Percentiles rank a stretch among this genome's conserved stretches.
Evolutionary conservation across 2,113 vertebrate species (phyloP).

Genomic region (Varanus komodoensis): DNA sequence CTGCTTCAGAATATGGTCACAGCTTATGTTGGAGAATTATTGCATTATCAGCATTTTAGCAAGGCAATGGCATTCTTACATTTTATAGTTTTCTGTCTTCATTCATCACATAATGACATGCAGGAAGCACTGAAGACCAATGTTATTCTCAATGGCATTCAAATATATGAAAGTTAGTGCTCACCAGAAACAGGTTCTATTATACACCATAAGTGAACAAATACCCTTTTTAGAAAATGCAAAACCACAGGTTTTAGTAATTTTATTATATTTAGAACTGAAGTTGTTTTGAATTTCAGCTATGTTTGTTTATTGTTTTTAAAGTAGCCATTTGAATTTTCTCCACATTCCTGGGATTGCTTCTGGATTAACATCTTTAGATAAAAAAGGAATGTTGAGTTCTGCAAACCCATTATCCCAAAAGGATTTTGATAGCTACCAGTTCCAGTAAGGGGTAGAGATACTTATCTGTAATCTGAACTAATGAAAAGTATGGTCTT

Average conservation of each 20-base stretch:
- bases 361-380: conserved; percentile 70
- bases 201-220: neutral
- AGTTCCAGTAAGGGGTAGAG: conserved; percentile 31
- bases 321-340: conserved; percentile 54
- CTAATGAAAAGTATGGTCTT: conserved; percentile 49
- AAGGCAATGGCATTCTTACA: neutral
- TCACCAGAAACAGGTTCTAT: conserved; percentile 14
- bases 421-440: conserved; percentile 31
- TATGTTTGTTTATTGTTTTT: conserved; percentile 47
- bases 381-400: conserved; percentile 46
- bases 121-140: conserved; percentile 49
- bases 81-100: conserved; percentile 33
- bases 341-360: conserved; percentile 53
- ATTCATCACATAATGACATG: conserved; percentile 28
- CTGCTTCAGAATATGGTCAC: neutral
- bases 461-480: conserved; percentile 27
- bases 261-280: neutral
- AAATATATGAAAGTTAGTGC: conserved; percentile 19
- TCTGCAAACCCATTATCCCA: conserved; percentile 54
- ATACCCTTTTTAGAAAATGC: conserved; percentile 20
- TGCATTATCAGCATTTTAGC: conserved; percentile 35
- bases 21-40: neutral
- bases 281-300: conserved; percentile 6
- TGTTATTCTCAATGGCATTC: conserved; percentile 26
- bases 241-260: conserved; percentile 51